These are phyloP conservation scores for Phenganax stokvisi DNA, from an alignment of 92 coral and sea anemone species.

Conservation along the genomic window DNA sequence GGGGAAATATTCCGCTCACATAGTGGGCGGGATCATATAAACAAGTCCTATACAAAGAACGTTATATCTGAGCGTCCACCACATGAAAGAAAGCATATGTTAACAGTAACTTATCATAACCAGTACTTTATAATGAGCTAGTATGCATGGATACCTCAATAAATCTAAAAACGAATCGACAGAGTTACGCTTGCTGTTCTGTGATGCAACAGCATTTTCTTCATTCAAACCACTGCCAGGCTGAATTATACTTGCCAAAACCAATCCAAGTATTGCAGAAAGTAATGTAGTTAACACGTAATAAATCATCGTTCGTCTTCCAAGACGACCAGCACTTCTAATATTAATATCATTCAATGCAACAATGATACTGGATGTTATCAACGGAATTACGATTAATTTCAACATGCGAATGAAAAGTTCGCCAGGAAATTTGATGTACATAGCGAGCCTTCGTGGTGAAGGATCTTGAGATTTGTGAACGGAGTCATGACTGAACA, in stretches of 20 bases:
- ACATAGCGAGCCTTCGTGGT: constrained; percentile 19
- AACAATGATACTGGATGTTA: constrained; percentile 29
- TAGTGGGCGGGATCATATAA: neutral
- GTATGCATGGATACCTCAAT: neutral
- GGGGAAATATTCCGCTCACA: neutral
- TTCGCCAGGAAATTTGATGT: constrained; percentile 27
- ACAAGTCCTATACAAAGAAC: no score
- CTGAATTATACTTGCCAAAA: constrained; percentile 16
- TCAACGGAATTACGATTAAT: constrained; percentile 32
- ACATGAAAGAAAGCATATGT: no score
- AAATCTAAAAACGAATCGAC: constrained; percentile 30
- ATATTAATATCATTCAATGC: constrained; percentile 31
- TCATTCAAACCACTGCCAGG: constrained; percentile 26
- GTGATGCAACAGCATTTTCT: neutral
- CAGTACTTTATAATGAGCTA: no score
- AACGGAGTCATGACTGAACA: constrained; percentile 17
- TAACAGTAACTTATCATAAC: no score
- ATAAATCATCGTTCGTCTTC: constrained; percentile 23
- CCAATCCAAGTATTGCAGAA: constrained; percentile 34
- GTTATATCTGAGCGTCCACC: no score
- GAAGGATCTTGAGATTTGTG: constrained; percentile 13
- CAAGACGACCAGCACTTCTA: constrained; percentile 26
- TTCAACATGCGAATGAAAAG: constrained; percentile 27
- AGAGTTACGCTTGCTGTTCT: neutral
- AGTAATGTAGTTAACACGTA: constrained; percentile 19